Conservation (phyloP, 2,797 vertebrate genomes). For the Peromyscus attwateri region DNA sequence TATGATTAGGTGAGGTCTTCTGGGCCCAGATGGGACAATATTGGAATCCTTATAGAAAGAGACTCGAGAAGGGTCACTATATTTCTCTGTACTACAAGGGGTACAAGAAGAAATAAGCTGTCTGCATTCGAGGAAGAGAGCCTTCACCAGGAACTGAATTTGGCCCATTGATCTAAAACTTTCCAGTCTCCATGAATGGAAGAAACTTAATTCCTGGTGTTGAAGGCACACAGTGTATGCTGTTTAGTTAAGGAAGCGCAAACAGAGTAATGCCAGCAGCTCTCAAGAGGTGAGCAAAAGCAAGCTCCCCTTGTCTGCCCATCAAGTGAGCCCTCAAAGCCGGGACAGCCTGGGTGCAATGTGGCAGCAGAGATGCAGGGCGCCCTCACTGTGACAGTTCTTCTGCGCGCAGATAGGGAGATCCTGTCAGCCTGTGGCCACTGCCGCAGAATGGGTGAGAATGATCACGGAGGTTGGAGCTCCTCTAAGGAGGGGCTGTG, state of each 20-base stretch:
- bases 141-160: background rate
- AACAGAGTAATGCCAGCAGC: background rate
- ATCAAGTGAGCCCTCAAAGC: background rate
- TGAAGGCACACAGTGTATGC: background rate
- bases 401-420: background rate
- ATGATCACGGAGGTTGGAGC: background rate
- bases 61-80: background rate
- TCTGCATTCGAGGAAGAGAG: background rate
- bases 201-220: background rate
- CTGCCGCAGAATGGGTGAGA: rapidly evolving
- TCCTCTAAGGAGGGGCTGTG: background rate
- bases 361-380: background rate
- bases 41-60: background rate
- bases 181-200: background rate
- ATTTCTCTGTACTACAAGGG: background rate
- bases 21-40: background rate
- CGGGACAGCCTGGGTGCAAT: background rate
- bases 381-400: background rate
- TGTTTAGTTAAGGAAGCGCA: background rate
- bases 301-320: background rate
- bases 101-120: background rate
- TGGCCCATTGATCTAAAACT: background rate
- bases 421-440: background rate
- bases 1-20: background rate
- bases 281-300: background rate